These are phyloP conservation scores for Nesidiocoris tenuis DNA, from an alignment of 2,888 invertebrate species.

Conservation along the genomic window DNA sequence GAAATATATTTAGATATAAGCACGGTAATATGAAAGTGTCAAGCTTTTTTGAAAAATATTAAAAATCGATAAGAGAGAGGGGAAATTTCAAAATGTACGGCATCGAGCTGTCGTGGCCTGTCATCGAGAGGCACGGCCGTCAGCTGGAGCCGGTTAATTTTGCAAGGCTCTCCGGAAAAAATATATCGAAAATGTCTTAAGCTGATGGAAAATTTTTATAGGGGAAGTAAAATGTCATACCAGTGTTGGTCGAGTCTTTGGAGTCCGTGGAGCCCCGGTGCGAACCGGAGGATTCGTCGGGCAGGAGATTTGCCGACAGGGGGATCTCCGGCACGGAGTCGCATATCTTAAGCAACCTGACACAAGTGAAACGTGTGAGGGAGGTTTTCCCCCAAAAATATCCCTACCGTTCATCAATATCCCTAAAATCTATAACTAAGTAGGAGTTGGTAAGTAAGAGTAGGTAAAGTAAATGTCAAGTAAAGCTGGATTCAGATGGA, in stretches of 20 bases:
- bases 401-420: too few relatives aligned
- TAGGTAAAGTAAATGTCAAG: too few relatives aligned
- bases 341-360: conserved; percentile 45
- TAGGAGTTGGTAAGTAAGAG: too few relatives aligned
- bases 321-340: conserved; percentile 44
- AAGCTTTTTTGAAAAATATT: not conserved
- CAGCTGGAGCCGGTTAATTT: conserved; percentile 30
- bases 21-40: not conserved
- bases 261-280: conserved; percentile 34
- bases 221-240: conserved; percentile 7
- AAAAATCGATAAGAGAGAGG: not conserved
- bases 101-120: conserved; percentile 12
- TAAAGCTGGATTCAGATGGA: too few relatives aligned
- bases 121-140: not conserved
- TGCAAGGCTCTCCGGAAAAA: conserved; percentile 24
- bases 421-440: too few relatives aligned
- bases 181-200: not conserved
- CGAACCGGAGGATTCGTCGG: conserved; percentile 28
- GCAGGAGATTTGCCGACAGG: conserved; percentile 13
- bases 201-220: not conserved
- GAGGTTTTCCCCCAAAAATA: too few relatives aligned
- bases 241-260: conserved; percentile 35
- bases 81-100: conserved; percentile 27
- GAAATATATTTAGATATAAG: conserved; percentile 26
- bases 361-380: too few relatives aligned